Percentiles rank a stretch among this genome's conserved stretches.
phyloP scores from a whole-genome alignment of 2,113 vertebrate species.

The Garra rufa region DNA sequence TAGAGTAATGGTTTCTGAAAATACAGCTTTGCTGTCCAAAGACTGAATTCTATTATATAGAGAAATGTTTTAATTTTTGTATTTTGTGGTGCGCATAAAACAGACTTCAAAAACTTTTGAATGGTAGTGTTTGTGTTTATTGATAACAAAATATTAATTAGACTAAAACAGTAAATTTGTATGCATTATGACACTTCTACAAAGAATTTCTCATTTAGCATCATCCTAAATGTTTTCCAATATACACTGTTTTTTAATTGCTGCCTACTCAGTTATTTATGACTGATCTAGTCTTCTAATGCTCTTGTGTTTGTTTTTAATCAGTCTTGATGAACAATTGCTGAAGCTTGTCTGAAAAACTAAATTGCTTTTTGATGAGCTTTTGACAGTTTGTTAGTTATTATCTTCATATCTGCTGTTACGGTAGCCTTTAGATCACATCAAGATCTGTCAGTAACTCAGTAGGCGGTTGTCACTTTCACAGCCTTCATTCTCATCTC shows the following conservation, averaged over 20 bases:
- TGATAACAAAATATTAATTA: too few relatives aligned
- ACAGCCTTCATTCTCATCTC: not conserved
- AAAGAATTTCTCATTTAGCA: not conserved
- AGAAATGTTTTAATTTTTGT: too few relatives aligned
- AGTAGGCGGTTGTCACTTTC: not conserved
- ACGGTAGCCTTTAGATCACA: not conserved
- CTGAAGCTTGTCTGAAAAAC: not conserved
- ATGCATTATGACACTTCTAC: too few relatives aligned
- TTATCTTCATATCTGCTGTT: not conserved
- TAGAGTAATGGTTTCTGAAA: not conserved
- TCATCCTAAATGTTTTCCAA: not conserved
- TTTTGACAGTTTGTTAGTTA: not conserved
- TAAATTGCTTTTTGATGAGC: not conserved
- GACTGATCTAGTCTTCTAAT: not conserved
- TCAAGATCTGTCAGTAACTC: conserved; percentile 1
- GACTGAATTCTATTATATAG: not conserved
- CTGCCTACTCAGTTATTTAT: not conserved
- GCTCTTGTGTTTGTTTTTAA: not conserved
- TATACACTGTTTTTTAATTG: not conserved
- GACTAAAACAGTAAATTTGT: too few relatives aligned
- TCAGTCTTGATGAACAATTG: not conserved
- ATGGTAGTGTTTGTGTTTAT: too few relatives aligned
- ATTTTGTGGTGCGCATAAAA: too few relatives aligned
- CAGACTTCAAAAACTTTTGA: too few relatives aligned
- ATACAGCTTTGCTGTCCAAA: not conserved